Evolutionary conservation across 2,888 invertebrate genomes (phyloP), one percentile per base, ranked within the genome.

Genomic region (Nymphalis polychloros): DNA sequence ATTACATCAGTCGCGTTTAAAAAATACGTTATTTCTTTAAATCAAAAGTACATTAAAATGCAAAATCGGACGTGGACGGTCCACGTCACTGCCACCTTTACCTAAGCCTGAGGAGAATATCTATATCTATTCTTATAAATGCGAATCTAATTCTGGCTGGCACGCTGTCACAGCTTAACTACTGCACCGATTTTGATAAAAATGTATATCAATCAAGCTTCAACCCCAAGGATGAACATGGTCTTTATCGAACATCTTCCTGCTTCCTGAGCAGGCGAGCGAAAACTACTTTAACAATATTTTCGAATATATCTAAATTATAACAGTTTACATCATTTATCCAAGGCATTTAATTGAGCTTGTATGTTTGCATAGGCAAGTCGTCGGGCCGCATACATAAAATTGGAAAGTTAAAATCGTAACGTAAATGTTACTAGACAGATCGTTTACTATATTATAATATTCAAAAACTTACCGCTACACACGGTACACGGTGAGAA

Each of bases 391-490:
- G 53, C 55, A 59, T 55, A 63, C 66, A 63, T 53, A 61, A 57
- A 41, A 67, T 67, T 67, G 61, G 69, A 69, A 72, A 69, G 69
- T 67, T 61, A 63, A 63, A 55, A 8, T 52, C 19, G 65, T 59
- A 48, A 67, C 48, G 35, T 59, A 63, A 68, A 64, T 64, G 65
- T 57, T 66, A 70, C 53, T 63, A 17, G 72, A 73, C 70, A 64
- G 64, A 61, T 71, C 84, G 79, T 86, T 86, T 84, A 87, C 85
- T 82, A 84, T 76, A 76, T 77, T 74, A 78, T 71, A 49, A n/a
- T 41, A 79, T 79, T 79, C 78, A 78, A 79, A 76, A 71, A 72
- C 69, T 79, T 53, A 68, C 59, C 48, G 27, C 48, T 63, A 63
- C 70, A 49, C 70, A 66, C 63, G 57, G 49, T 19, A 49, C 70